Percentiles rank a stretch among this genome's conserved stretches.
Evolutionary conservation across 30 jellyfish, hydroid and myxozoan genomes (phyloP).

Genomic region (Phacellophora camtschatica): DNA sequence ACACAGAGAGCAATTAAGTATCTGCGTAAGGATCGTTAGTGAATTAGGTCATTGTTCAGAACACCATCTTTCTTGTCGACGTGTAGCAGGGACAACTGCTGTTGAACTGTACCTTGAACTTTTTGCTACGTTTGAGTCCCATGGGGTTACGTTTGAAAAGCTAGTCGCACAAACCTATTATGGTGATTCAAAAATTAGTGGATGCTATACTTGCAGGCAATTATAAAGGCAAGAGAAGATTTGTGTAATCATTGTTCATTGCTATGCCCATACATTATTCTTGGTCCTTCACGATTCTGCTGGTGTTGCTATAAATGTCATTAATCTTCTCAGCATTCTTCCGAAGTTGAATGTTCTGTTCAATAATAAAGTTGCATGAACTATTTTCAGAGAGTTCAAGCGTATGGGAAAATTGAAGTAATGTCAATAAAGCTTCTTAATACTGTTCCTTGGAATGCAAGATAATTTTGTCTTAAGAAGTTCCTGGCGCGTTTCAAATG

Average conservation of each 20-base stretch:
- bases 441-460: conserved; percentile 3
- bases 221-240: neutral
- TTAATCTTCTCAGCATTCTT: neutral
- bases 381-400: neutral
- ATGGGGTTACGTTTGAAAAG: neutral
- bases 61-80: neutral
- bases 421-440: neutral
- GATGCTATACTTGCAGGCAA: conserved; percentile 1
- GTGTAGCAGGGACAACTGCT: conserved; percentile 12
- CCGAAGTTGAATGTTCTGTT: neutral
- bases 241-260: conserved; percentile 1
- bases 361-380: neutral
- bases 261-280: conserved; percentile 21
- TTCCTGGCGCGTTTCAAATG: neutral
- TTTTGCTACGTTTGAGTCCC: neutral
- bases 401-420: neutral
- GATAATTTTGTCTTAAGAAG: neutral
- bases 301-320: neutral
- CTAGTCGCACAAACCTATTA: conserved; percentile 25
- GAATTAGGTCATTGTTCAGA: neutral
- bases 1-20: conserved; percentile 16
- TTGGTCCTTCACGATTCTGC: conserved; percentile 7
- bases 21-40: neutral
- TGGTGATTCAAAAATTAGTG: conserved; percentile 16
- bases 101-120: neutral